Percentiles rank a stretch among this genome's conserved stretches.
These are phyloP conservation scores for Plectropomus leopardus DNA, from an alignment of 2,113 vertebrate genomes.

Conservation along the genomic window DNA sequence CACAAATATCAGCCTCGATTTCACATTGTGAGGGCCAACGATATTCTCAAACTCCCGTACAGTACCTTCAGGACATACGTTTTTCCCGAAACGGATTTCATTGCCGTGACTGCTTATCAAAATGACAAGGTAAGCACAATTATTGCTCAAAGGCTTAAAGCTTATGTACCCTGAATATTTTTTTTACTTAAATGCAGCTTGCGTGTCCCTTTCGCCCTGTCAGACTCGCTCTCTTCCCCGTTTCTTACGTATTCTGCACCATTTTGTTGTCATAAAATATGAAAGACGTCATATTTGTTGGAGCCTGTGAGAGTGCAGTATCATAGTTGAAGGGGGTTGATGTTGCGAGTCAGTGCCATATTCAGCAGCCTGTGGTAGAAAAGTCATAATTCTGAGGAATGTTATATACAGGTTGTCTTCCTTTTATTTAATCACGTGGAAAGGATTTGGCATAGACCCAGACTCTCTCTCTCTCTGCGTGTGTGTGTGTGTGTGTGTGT, in stretches of 20 bases:
- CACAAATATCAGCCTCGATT: conserved; percentile 99
- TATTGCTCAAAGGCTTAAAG: background rate
- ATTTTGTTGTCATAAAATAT: conserved; percentile 81
- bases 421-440: conserved; percentile 83
- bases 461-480: conserved; percentile 3
- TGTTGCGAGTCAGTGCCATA: conserved; percentile 45
- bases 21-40: conserved; percentile 98
- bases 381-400: conserved; percentile 73
- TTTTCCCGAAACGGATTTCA: conserved; percentile 98
- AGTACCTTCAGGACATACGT: conserved; percentile 99
- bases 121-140: conserved; percentile 94
- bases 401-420: conserved; percentile 75
- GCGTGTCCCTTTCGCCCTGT: background rate
- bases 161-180: background rate
- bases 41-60: conserved; percentile 97
- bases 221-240: conserved; percentile 18
- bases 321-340: conserved; percentile 18
- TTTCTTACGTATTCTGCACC: conserved; percentile 35
- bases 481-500: conserved; percentile 29
- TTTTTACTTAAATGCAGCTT: background rate
- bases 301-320: conserved; percentile 28
- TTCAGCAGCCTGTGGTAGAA: conserved; percentile 54
- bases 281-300: conserved; percentile 65
- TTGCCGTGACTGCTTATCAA: conserved; percentile 98
- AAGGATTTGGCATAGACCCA: conserved; percentile 75